phyloP scores from a whole-genome alignment of 1,140 invertebrate genomes.

The Babylonia areolata region DNA sequence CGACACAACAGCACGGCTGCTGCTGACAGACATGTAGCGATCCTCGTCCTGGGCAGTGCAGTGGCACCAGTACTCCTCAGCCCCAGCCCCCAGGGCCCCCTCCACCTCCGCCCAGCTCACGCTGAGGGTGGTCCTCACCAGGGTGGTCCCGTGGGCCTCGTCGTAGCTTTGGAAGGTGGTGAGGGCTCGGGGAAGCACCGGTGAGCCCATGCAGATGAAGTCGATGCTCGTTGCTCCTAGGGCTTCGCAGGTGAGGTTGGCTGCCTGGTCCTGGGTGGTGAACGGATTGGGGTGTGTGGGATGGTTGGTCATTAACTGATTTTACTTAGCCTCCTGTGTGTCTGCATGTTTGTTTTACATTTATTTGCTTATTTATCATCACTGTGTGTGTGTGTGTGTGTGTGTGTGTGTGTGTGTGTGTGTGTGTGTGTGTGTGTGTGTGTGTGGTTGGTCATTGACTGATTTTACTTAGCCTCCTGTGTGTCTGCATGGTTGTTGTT shows the following conservation, averaged over 20 bases:
- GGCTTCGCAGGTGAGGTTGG: slow-evolving; percentile 40
- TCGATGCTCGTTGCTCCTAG: slow-evolving; percentile 35
- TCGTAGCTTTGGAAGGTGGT: slow-evolving; percentile 28
- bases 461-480: no score
- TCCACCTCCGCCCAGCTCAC: slow-evolving; percentile 31
- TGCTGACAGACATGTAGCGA: background rate
- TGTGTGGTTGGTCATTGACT: no score
- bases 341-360: no score
- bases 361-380: no score
- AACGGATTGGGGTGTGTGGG: no score
- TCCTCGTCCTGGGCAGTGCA: slow-evolving; percentile 36
- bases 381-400: no score
- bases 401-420: no score
- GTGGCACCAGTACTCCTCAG: slow-evolving; percentile 40
- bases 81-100: background rate
- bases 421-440: no score
- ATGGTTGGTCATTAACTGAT: no score
- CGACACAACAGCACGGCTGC: slow-evolving; percentile 14
- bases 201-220: slow-evolving; percentile 38
- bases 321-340: no score
- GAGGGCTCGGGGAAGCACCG: slow-evolving; percentile 27
- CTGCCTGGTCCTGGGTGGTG: slow-evolving; percentile 28
- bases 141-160: slow-evolving; percentile 4
- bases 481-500: no score
- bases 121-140: slow-evolving; percentile 21